Evolutionary conservation across 2,797 vertebrate species (phyloP).

Genomic region (Cheirogaleus major): DNA sequence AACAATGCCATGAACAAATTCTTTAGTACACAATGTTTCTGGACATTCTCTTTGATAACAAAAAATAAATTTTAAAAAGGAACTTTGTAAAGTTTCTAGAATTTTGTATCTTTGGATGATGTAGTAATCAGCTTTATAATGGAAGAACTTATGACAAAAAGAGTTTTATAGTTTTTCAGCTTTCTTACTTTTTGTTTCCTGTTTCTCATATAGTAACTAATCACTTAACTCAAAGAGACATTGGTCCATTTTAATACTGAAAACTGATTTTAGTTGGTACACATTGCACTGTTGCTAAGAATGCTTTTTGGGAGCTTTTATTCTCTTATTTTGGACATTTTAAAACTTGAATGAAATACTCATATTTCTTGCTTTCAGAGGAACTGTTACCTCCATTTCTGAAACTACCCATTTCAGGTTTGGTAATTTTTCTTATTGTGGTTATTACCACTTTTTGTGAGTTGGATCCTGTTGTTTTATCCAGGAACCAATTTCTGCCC

Average conservation of each 20-base stretch:
- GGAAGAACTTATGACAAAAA: slow-evolving; percentile 50
- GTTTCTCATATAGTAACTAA: background rate
- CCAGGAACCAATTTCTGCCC: background rate
- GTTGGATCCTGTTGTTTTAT: slow-evolving; percentile 23
- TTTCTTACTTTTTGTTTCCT: slow-evolving; percentile 5
- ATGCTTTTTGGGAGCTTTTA: background rate
- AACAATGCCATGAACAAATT: slow-evolving; percentile 85
- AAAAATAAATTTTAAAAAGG: slow-evolving; percentile 90
- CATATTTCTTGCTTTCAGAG: background rate
- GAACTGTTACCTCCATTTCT: background rate
- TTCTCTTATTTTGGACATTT: slow-evolving; percentile 14
- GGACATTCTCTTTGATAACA: slow-evolving; percentile 95
- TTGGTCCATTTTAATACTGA: slow-evolving; percentile 30
- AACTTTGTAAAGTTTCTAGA: slow-evolving; percentile 76
- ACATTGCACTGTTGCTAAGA: background rate
- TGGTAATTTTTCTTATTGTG: background rate
- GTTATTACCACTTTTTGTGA: background rate
- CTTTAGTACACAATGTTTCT: slow-evolving; percentile 91
- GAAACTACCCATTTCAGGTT: slow-evolving; percentile 2
- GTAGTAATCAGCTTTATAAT: background rate
- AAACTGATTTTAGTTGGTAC: background rate
- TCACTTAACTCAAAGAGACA: slow-evolving; percentile 33
- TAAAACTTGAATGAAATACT: slow-evolving; percentile 43
- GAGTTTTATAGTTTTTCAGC: slow-evolving; percentile 38
- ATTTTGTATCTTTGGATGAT: slow-evolving; percentile 10